Conservation (phyloP, 2,113 vertebrate genomes). For the Nesogale talazaci region DNA sequence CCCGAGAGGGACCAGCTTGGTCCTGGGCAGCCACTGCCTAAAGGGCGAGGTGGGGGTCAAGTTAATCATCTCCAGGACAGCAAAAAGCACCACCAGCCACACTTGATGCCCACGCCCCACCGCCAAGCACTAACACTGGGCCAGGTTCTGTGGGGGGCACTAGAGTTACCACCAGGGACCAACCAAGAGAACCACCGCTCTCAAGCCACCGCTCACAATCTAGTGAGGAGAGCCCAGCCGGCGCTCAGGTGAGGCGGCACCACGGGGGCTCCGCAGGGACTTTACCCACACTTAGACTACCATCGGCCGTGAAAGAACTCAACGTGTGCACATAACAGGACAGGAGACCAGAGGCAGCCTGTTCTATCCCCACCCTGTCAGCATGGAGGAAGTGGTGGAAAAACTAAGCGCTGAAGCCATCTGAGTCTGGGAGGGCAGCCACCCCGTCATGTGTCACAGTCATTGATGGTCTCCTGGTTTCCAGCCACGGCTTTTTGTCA, state of each 20-base stretch:
- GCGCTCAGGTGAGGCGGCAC: not conserved
- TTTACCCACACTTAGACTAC: not conserved
- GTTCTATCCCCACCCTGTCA: not conserved
- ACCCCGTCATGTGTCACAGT: not conserved
- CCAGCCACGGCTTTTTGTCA: constrained; percentile 12
- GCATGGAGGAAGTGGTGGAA: not conserved
- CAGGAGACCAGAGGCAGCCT: not conserved
- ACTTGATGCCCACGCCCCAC: not conserved
- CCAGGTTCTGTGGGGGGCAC: not conserved
- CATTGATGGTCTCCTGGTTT: constrained; percentile 8
- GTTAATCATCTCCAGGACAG: not conserved
- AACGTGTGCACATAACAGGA: not conserved
- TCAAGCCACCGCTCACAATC: constrained; percentile 4
- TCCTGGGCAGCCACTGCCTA: constrained; percentile 99
- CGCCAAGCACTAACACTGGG: not conserved
- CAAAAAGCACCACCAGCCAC: not conserved
- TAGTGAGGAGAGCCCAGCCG: not conserved
- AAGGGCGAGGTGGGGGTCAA: constrained; percentile 67
- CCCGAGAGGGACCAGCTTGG: constrained; percentile 97
- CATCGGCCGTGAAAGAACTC: constrained; percentile 14
- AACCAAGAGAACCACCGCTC: not conserved
- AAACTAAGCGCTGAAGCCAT: constrained; percentile 15
- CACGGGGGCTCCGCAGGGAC: not conserved
- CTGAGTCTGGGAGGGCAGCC: not conserved
- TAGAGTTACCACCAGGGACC: not conserved